Percentiles rank a stretch among this genome's conserved stretches.
Conservation (phyloP, 2,113 vertebrate genomes). For the Anguilla rostrata region DNA sequence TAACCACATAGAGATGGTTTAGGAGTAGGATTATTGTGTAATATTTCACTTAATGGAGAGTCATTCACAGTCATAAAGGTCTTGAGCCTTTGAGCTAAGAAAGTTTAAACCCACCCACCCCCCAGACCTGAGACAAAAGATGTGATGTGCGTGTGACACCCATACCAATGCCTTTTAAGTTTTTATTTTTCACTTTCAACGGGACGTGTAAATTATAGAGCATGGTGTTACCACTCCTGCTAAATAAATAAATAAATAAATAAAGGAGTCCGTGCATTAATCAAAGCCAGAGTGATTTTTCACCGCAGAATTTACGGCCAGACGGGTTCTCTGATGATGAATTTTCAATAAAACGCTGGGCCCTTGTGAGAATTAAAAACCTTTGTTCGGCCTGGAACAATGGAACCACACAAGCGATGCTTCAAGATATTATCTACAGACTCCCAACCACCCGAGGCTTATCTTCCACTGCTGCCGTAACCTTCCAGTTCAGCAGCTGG, state of each 20-base stretch:
- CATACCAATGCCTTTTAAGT: not conserved
- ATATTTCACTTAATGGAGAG: slow-evolving; percentile 12
- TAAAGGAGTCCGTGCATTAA: not conserved
- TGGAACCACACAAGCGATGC: not conserved
- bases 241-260: not conserved
- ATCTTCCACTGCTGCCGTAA: not conserved
- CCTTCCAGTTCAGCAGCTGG: slow-evolving; percentile 1
- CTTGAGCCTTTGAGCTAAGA: not conserved
- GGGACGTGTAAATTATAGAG: not conserved
- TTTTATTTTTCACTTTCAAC: not conserved
- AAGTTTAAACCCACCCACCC: not conserved
- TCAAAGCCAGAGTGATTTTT: not conserved
- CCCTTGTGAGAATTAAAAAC: slow-evolving; percentile 9
- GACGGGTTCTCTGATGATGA: slow-evolving; percentile 20
- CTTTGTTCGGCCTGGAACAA: slow-evolving; percentile 22
- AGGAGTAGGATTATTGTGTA: not conserved
- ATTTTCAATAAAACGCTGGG: slow-evolving; percentile 13
- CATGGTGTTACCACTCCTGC: not conserved
- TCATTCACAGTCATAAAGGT: slow-evolving; percentile 2
- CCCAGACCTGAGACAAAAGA: not conserved
- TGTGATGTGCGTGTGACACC: not conserved
- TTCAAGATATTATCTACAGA: slow-evolving; percentile 21
- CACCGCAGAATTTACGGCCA: not conserved
- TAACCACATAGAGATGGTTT: not conserved
- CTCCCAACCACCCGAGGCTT: not conserved